Percentiles rank a stretch among this genome's conserved stretches.
These are phyloP conservation scores for Saxidomus purpurata DNA, from an alignment of 1,140 invertebrate genomes.

Conservation along the genomic window DNA sequence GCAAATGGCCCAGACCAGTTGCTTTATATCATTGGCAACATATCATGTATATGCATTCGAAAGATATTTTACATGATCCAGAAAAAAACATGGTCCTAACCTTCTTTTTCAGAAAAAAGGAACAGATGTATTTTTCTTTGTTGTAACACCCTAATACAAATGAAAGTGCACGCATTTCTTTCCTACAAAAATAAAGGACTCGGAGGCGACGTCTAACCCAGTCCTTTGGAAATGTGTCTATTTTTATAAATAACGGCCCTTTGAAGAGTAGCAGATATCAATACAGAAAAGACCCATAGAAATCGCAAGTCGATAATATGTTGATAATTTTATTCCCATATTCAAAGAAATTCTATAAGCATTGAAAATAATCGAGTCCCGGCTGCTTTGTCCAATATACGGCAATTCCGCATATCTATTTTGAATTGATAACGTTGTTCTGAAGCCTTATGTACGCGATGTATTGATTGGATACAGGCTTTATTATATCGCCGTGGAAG, in stretches of 20 bases:
- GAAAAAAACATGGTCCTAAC: too few relatives aligned
- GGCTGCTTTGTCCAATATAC: slow-evolving; percentile 50
- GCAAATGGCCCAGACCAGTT: too few relatives aligned
- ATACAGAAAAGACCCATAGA: slow-evolving; percentile 43
- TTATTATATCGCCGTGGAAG: slow-evolving; percentile 50
- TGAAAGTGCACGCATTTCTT: background rate
- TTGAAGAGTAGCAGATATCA: slow-evolving; percentile 36
- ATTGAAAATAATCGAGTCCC: slow-evolving; percentile 45
- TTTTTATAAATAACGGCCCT: slow-evolving; percentile 34
- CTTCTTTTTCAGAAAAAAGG: too few relatives aligned
- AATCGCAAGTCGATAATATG: slow-evolving; percentile 59
- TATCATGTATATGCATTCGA: too few relatives aligned
- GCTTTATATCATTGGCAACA: too few relatives aligned
- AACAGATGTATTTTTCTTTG: background rate
- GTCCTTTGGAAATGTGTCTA: slow-evolving; percentile 5
- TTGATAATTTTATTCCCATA: slow-evolving; percentile 69
- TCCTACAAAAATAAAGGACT: background rate
- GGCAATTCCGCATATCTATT: slow-evolving; percentile 28
- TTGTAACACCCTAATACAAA: background rate
- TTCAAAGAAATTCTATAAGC: slow-evolving; percentile 65
- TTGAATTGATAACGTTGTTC: slow-evolving; percentile 54
- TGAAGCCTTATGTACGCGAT: background rate
- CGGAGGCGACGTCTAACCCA: background rate
- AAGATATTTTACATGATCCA: too few relatives aligned
- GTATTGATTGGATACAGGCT: slow-evolving; percentile 59